Percentiles rank a stretch among this genome's conserved stretches.
phyloP scores from a whole-genome alignment of 2,888 invertebrate species.

The Beris chalybata region DNA sequence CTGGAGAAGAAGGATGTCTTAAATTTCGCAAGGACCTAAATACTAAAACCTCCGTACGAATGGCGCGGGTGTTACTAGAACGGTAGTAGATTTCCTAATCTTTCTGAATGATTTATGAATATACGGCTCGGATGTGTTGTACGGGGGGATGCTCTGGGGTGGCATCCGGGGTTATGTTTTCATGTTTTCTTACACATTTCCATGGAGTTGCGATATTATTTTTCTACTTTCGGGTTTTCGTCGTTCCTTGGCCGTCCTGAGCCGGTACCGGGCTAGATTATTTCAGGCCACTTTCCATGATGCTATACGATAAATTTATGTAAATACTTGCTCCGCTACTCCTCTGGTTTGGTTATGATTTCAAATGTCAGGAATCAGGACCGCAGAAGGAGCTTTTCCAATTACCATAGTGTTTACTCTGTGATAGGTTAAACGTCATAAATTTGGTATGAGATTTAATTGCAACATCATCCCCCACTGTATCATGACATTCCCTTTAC shows the following conservation, averaged over 20 bases:
- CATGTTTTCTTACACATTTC: slow-evolving; percentile 5
- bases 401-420: slow-evolving; percentile 11
- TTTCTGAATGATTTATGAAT: slow-evolving; percentile 30
- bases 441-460: slow-evolving; percentile 23
- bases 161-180: not conserved
- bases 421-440: slow-evolving; percentile 7
- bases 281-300: not conserved
- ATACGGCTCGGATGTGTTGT: slow-evolving; percentile 11
- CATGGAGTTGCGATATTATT: not conserved
- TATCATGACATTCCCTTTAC: too few species aligned
- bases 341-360: not conserved
- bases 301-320: slow-evolving; percentile 3
- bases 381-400: slow-evolving; percentile 3
- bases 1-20: slow-evolving; percentile 19
- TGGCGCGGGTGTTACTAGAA: not conserved
- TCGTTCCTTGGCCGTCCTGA: not conserved
- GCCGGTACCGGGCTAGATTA: not conserved
- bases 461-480: not conserved
- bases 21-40: slow-evolving; percentile 10
- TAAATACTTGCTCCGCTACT: slow-evolving; percentile 3
- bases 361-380: not conserved
- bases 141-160: slow-evolving; percentile 3
- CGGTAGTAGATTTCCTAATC: slow-evolving; percentile 22
- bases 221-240: slow-evolving; percentile 3
- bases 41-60: not conserved